Base-by-base conservation (phyloP, 37 sponge, comb jelly and placozoan genomes). In the Spongilla lacustris region DNA sequence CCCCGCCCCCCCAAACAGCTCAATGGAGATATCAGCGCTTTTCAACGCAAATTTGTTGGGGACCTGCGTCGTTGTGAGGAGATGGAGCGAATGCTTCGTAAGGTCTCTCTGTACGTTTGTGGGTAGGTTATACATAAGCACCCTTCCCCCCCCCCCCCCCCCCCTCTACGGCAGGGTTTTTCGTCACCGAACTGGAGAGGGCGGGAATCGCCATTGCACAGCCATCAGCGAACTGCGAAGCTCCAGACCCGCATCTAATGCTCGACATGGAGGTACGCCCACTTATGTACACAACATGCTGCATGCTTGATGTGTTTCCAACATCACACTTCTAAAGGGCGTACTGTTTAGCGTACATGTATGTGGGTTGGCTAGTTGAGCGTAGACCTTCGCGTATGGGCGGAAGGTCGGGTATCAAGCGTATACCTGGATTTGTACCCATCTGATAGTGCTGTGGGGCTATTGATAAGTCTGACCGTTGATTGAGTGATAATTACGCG, bases 1-100 rank as follows among this genome's bases (percentile, higher is more conserved):
- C 58, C 58, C 58, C 11, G 0, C 4, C 29, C 23, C 25, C 10
- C 38, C 31, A 13, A 67, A 11, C 77, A 99, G 97, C 90, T 99
- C 23, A 99, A 99, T 83, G 93, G 96, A 26, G 99, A 93, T 12
- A 95, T 99, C 32, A 99, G 92, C 88, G 97, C 97, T 19, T 99
- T 99, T 80, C 97, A 97, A 71, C 77, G 99, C 48, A 99, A 99
- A 78, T 99, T 93, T 90, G 97, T 95, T 67, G 95, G 93, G 66
- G 99, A 99, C 68, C 94, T 99, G 0, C 80, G 97, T 36, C 83
- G 99, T 22, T 93, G 97, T 87, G 99, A 99, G 27, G 99, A 99
- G 86, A 99, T 99, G 99, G 99, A 99, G 71, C 77, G 99, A 73
- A 95, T 88, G 74, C 82, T 99, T 27, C 80, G 97, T 96, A 76